phyloP scores from a whole-genome alignment of 2,888 invertebrate species.

The Plebejus melissa region DNA sequence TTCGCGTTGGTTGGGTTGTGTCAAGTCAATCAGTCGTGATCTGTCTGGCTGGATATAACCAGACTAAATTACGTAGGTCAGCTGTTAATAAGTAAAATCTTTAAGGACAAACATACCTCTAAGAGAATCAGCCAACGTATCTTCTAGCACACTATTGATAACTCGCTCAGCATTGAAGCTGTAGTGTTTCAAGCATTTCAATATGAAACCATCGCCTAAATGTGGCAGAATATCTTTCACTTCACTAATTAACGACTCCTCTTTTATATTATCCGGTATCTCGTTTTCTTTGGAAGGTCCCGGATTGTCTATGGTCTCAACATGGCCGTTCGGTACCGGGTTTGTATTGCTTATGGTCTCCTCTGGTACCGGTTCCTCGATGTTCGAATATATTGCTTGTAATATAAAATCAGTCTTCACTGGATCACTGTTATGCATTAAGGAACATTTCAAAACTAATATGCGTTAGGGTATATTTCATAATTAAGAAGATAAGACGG shows the following conservation, averaged over 20 bases:
- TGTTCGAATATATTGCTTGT: conserved; percentile 70
- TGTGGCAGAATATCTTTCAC: conserved; percentile 89
- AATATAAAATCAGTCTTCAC: conserved; percentile 77
- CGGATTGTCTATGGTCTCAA: conserved; percentile 43
- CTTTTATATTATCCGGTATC: conserved; percentile 64
- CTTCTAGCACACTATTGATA: conserved; percentile 90
- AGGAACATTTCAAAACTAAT: conserved; percentile 31
- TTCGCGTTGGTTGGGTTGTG: too few species aligned
- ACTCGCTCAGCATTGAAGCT: conserved; percentile 86
- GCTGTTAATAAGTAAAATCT: too few species aligned
- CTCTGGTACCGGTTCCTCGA: conserved; percentile 61
- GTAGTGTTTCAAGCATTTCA: conserved; percentile 88
- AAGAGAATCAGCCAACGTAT: conserved; percentile 68
- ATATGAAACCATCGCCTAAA: conserved; percentile 86
- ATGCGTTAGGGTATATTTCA: too few species aligned
- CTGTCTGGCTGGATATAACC: too few species aligned
- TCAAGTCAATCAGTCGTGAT: too few species aligned
- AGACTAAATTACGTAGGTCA: too few species aligned
- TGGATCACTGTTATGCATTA: conserved; percentile 59
- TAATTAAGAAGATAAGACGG: too few species aligned
- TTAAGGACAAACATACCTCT: conserved; percentile 45
- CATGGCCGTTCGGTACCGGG: conserved; percentile 50
- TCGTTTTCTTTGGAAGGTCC: conserved; percentile 49
- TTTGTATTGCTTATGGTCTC: conserved; percentile 34
- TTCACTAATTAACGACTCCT: conserved; percentile 78